phyloP scores from a whole-genome alignment of 2,888 invertebrate species.

The Callyntrura sp. region DNA sequence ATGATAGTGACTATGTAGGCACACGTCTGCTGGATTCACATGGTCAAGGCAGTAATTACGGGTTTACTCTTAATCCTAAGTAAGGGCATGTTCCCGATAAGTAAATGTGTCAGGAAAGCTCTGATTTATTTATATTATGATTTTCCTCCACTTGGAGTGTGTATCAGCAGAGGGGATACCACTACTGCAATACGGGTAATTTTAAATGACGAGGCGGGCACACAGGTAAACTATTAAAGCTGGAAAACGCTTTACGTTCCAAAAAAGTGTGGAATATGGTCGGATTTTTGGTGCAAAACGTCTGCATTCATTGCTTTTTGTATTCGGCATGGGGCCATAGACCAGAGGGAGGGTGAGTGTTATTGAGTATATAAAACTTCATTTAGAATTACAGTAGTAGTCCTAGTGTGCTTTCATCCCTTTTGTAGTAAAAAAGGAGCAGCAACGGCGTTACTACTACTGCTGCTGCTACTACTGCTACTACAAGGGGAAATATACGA shows the following conservation, averaged over 20 bases:
- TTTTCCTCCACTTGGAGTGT: slow-evolving; percentile 67
- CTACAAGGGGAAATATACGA: slow-evolving; percentile 55
- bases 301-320: background rate
- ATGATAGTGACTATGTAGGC: background rate
- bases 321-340: background rate
- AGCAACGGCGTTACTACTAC: background rate
- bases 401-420: slow-evolving; percentile 6
- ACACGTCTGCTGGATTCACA: slow-evolving; percentile 44
- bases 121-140: slow-evolving; percentile 78
- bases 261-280: background rate
- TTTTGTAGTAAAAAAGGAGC: background rate
- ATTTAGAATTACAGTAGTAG: background rate
- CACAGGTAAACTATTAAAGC: background rate
- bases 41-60: slow-evolving; percentile 77
- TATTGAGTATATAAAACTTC: too few relatives aligned
- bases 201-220: background rate
- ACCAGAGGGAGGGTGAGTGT: background rate
- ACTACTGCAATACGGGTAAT: background rate
- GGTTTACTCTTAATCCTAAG: slow-evolving; percentile 60
- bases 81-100: slow-evolving; percentile 71
- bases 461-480: background rate
- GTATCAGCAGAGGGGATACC: slow-evolving; percentile 19
- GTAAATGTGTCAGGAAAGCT: slow-evolving; percentile 78
- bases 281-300: too few relatives aligned
- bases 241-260: background rate